Base-by-base conservation (phyloP, 2,888 invertebrate species). In the Ashinkailepas kermadecensis region DNA sequence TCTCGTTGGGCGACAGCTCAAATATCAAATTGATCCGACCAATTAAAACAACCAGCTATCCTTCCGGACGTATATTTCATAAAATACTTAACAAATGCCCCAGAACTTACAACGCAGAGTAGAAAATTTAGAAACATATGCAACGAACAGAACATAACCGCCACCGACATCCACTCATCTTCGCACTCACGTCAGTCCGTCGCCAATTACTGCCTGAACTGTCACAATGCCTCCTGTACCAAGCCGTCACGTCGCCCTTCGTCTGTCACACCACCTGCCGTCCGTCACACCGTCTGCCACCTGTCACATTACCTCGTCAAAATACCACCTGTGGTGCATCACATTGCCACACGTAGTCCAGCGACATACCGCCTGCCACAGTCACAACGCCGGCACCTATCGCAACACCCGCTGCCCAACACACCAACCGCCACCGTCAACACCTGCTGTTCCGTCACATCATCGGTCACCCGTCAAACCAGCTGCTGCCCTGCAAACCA, bases 1-100 rank as follows among this genome's bases (percentile, higher is more conserved):
- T 39, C 39, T 39, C 39, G 39, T 39, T 1, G 4, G 39, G 39
- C 39, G 39, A 39, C 39, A 39, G 39, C 2, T 39, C 39, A 4
- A 39, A 39, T 39, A 39, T 39, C n/a, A 58, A 58, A 59, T 2
- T 15, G 7, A 59, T 11, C 59, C 59, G 59, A 15, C 15, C 0
- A 59, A 15, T 59, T 15, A 0, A 59, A 11, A 59, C 59, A 11
- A 4, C 59, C 59, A 59, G 12, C 1, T 59, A 59, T 70, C 54
- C 39, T 15, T 70, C 18, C 9, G 54, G 74, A 56, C 23, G 18
- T 74, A 9, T 65, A 74, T 74, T 74, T 74, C 9, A 74, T 74
- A 74, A 74, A 74, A 74, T 74, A 74, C 54, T 74, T 74, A 54
- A 74, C 74, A 74, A 74, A 74, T 74, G 74, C 74, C 74, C 74